Evolutionary conservation across 2,888 invertebrate species (phyloP).

Genomic region (Hartigia nigra): DNA sequence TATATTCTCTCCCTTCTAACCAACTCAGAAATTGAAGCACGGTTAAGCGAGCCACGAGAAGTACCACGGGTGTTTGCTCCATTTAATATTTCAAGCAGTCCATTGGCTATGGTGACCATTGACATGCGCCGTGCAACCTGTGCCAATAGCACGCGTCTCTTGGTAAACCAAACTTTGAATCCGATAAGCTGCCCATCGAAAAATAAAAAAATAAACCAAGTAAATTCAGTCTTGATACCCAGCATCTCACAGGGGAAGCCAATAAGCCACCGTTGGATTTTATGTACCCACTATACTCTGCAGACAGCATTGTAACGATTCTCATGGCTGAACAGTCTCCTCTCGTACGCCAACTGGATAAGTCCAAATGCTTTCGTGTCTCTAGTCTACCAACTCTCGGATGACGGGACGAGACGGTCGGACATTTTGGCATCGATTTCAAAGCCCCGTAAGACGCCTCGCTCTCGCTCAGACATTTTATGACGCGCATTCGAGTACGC

Average conservation of each 20-base stretch:
- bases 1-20: slow-evolving; percentile 12
- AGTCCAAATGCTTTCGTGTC: neutral
- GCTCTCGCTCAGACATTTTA: neutral
- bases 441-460: neutral
- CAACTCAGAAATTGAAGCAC: slow-evolving; percentile 39
- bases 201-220: neutral
- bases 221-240: neutral
- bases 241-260: neutral
- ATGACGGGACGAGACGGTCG: neutral
- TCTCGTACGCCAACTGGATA: neutral
- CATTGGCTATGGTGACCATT: slow-evolving; percentile 60
- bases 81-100: slow-evolving; percentile 64
- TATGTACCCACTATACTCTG: neutral
- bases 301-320: neutral
- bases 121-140: slow-evolving; percentile 47
- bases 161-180: neutral
- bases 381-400: neutral
- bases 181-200: neutral
- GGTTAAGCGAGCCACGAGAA: slow-evolving; percentile 42
- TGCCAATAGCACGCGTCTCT: neutral
- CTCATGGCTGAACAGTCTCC: neutral
- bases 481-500: neutral
- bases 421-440: neutral
- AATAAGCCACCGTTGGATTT: neutral
- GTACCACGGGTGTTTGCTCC: slow-evolving; percentile 61